Evolutionary conservation across 2,888 invertebrate genomes (phyloP).

Genomic region (Odontothrips loti): DNA sequence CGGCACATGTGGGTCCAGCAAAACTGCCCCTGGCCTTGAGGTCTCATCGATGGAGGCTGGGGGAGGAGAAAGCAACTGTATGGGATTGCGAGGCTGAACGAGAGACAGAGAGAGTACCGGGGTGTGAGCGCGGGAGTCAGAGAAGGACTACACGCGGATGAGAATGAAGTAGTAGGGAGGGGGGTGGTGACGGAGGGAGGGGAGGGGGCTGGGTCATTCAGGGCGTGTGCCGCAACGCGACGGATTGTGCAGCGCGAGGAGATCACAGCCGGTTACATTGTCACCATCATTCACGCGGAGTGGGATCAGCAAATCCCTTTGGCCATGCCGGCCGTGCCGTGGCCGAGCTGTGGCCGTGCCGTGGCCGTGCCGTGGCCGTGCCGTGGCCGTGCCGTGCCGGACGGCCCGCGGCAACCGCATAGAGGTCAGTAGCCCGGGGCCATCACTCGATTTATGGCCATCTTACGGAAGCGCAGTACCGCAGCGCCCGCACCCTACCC

Average conservation of each 20-base stretch:
- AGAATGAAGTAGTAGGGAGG: too few relatives aligned
- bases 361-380: too few relatives aligned
- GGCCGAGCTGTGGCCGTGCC: too few relatives aligned
- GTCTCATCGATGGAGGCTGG: too few relatives aligned
- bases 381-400: too few relatives aligned
- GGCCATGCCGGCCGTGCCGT: background rate
- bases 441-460: background rate
- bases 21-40: too few relatives aligned
- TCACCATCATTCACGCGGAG: conserved; percentile 16
- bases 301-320: conserved; percentile 21
- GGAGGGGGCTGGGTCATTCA: background rate
- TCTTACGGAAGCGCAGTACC: background rate
- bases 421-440: background rate
- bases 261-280: conserved; percentile 4
- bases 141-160: too few relatives aligned
- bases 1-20: too few relatives aligned
- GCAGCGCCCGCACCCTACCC: background rate
- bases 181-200: background rate
- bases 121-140: too few relatives aligned
- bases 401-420: too few relatives aligned
- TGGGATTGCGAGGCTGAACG: background rate
- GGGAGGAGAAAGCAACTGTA: background rate
- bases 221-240: background rate
- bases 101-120: conserved; percentile 1
- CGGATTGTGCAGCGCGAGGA: background rate